These are phyloP conservation scores for Oophaga sylvatica DNA, from an alignment of 2,797 vertebrate genomes.

Conservation along the genomic window DNA sequence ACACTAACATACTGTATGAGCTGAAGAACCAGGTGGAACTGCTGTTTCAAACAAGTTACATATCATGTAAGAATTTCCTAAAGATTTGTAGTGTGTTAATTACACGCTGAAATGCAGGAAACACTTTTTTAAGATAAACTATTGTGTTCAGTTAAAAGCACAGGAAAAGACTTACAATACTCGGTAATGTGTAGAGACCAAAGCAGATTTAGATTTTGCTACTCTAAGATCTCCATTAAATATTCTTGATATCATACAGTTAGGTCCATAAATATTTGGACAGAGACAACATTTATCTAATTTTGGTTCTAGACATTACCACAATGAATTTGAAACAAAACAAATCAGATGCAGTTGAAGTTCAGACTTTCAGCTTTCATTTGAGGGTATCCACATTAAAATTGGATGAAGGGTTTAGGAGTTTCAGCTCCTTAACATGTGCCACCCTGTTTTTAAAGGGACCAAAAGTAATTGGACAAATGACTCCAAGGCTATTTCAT, in stretches of 20 bases:
- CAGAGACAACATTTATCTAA: too few species aligned
- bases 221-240: constrained; percentile 13
- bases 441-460: too few species aligned
- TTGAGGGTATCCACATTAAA: too few species aligned
- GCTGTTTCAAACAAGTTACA: not conserved
- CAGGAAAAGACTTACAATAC: constrained; percentile 60
- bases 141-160: constrained; percentile 60
- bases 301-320: too few species aligned
- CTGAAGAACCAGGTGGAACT: not conserved
- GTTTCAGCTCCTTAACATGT: too few species aligned
- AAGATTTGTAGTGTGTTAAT: constrained; percentile 52
- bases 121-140: constrained; percentile 56
- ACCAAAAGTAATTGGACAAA: too few species aligned
- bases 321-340: too few species aligned
- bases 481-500: too few species aligned
- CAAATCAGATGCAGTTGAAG: too few species aligned
- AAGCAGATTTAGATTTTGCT: constrained; percentile 11
- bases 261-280: too few species aligned
- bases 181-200: constrained; percentile 51
- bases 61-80: constrained; percentile 48
- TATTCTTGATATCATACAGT: not conserved
- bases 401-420: too few species aligned
- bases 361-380: too few species aligned
- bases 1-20: not conserved
- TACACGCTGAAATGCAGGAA: constrained; percentile 53